phyloP scores from a whole-genome alignment of 2,797 vertebrate genomes.

The Gallinago solitaria region DNA sequence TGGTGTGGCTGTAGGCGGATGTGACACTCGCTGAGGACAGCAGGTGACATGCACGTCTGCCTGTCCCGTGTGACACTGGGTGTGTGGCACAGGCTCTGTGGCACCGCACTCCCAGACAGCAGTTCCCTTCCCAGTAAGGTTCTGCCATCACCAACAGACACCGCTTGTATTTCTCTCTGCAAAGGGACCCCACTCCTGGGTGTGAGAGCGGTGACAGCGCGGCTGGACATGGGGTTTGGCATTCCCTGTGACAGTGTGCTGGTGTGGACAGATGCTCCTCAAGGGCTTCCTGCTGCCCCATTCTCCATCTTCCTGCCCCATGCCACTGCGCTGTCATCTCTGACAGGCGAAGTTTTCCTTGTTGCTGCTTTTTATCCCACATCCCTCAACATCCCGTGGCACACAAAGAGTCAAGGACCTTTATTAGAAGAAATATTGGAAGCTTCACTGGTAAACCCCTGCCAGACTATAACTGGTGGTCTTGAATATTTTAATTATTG shows the following conservation, averaged over 20 bases:
- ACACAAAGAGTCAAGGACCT: rapidly evolving
- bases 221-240: rapidly evolving
- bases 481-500: not conserved
- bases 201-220: rapidly evolving
- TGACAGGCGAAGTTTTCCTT: not conserved
- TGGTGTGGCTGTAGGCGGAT: not conserved
- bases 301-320: not conserved
- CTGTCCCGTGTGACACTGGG: not conserved
- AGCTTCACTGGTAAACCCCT: not conserved
- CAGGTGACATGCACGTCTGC: not conserved
- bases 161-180: not conserved
- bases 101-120: not conserved
- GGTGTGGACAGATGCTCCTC: not conserved
- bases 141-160: not conserved
- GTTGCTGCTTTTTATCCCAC: not conserved
- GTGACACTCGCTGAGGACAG: not conserved
- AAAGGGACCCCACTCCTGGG: rapidly evolving
- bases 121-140: not conserved
- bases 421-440: not conserved
- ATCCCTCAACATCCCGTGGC: not conserved
- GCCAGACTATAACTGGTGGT: not conserved
- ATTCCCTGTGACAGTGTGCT: not conserved
- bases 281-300: not conserved
- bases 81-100: not conserved
- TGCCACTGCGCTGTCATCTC: not conserved